Base-by-base conservation (phyloP, 2,888 invertebrate species). In the Rhodophaea formosa region DNA sequence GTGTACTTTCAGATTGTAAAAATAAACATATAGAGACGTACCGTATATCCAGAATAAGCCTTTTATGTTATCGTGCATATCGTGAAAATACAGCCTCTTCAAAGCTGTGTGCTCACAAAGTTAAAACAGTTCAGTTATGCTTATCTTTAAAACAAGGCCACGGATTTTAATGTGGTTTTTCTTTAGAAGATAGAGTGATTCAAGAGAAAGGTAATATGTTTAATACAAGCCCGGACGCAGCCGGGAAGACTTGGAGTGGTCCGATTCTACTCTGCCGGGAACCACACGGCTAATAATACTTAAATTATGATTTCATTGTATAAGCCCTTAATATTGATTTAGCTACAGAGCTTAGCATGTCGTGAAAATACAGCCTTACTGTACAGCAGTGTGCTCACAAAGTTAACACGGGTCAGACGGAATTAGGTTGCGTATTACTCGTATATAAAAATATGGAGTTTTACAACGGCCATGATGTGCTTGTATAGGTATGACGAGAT, bases 381-480 rank as follows among this genome's bases (percentile, higher is more conserved):
- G 39, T 39, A n/a, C 39, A 49, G 39, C 47, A 47, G 35, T 39
- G 56, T 49, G 42, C 17, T 15, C 32, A 15, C 23, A 39, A 56
- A 47, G 46, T 49, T 56, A 56, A 56, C 56, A 56, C 17, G 56
- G 56, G 56, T 56, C 56, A 15, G 56, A 49, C 56, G 46, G 39
- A 56, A 46, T 47, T 56, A 56, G 56, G 56, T 47, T 56, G 47
- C 39, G 44, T 46, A 47, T 56, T 23, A n/a, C n/a, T n/a, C n/a
- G n/a, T n/a, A 56, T 42, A 56, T 56, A 56, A 47, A 47, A 47
- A 39, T 47, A 47, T 55, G 55, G 35, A 44, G 44, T 45, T 54
- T 45, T 32, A 44, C 43, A 53, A n/a, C 30, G 15, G 8, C 29
- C 29, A 14, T 32, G 16, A 10, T 32, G 8, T 39, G 14, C 43